Base-by-base conservation (phyloP, 1,140 invertebrate species). In the Arion vulgaris region DNA sequence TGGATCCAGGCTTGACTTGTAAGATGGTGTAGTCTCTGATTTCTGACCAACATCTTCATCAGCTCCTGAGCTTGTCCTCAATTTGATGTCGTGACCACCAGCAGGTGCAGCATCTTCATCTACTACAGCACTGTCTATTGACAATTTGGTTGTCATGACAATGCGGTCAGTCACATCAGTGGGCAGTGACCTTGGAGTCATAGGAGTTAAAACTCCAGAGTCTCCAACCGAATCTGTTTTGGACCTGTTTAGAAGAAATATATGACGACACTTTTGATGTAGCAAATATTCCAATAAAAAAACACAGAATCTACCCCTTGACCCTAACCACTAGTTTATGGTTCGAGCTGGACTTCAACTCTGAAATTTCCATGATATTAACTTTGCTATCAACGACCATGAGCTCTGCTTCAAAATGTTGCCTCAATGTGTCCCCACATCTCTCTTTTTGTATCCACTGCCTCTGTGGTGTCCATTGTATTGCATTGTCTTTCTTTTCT, bases 111-210 rank as follows among this genome's bases (percentile, higher is more conserved):
- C 81, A 45, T 88, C 88, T 38, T 89, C 89, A 71, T 89, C 88
- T 32, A 88, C 83, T 23, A 89, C 90, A 9, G 87, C 92, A 88
- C 92, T 93, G 86, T 93, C 93, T 74, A 93, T 89, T 38, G 93
- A 94, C 72, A 93, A 88, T 87, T 94, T 94, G 36, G 92, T 92
- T 26, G 92, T 88, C 36, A 92, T 87, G 74, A 91, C 89, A 49
- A 90, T 85, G 80, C 84, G 89, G 86, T 76, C 90, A 85, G 28
- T 88, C 87, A 26, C 85, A 82, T 72, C 84, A 26, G 88, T 86
- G 49, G 81, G 76, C 76, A 87, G 87, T 34, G 85, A 90, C 75
- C 83, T 83, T 45, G 80, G 80, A 32, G 82, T 91, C 88, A 23
- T 85, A 87, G 13, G 85, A 81, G 76, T 90, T 87, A 26, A 49